Base-by-base conservation (phyloP, 2,888 invertebrate species). In the Spicauda simplicius region DNA sequence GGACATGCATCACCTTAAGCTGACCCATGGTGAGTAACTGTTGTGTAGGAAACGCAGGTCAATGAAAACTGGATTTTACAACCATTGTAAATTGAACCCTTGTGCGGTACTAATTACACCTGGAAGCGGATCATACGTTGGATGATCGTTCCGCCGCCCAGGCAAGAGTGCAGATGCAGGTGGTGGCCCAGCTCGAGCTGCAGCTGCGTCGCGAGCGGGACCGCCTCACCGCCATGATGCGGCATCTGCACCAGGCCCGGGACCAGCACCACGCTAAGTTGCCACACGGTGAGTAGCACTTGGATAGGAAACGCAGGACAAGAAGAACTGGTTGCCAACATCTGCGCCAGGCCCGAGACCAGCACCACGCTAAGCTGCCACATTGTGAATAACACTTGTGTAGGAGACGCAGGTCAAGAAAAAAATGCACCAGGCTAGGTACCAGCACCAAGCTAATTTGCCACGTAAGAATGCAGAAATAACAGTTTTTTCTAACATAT, bases 101-200 rank as follows among this genome's bases (percentile, higher is more conserved):
- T n/a, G n/a, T n/a, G n/a, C n/a, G n/a, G n/a, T n/a, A n/a, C n/a
- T n/a, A n/a, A n/a, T n/a, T n/a, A 86, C 99, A 99, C 92, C 94
- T 99, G 82, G 98, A 98, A 87, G 96, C 96, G 8, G 98, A 98
- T 72, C 99, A 99, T 88, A 97, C 96, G 54, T 93, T 99, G 81
- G 98, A 99, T 90, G 99, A 99, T 91, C 94, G 98, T 72, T 98
- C 98, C 70, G 98, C 98, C 19, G 99, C 99, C 25, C 99, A 99
- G 86, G 98, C 98, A 14, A 95, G 99, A 56, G 98, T 99, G 54
- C 99, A 99, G 94, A 98, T 98, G 98, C 98, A 99, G 92, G 98
- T 99, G 72, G 98, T 98, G 10, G 97, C 98, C 0, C 98, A 98
- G 87, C 90, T 98, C 71, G 98, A 98, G 90, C 94, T 97, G 74